Percentiles rank a stretch among this genome's conserved stretches.
Conservation (phyloP, 1,140 invertebrate species). For the Tribolium madens region DNA sequence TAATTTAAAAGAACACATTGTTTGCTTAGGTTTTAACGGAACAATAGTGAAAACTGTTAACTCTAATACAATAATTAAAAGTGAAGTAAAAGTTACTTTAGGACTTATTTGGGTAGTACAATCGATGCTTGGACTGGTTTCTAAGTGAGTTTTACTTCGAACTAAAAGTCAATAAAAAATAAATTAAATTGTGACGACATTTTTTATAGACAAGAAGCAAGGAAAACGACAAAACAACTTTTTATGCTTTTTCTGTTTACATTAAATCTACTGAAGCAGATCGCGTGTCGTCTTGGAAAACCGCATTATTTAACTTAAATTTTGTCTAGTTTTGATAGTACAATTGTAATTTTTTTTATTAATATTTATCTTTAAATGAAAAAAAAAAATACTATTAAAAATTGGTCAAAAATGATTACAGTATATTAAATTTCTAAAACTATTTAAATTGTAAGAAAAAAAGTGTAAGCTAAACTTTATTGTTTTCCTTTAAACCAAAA, state of each 20-base stretch:
- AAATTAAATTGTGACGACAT: background rate
- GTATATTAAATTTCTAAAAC: too few species aligned
- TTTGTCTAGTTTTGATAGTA: background rate
- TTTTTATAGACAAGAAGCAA: background rate
- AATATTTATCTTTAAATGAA: too few species aligned
- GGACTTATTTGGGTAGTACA: conserved; percentile 9
- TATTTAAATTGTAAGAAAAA: too few species aligned
- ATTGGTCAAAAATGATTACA: too few species aligned
- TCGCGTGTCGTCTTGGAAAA: background rate
- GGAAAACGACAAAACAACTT: background rate
- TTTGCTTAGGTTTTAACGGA: conserved; percentile 1
- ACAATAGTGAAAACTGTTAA: conserved; percentile 29
- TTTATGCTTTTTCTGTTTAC: background rate
- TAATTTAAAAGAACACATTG: background rate
- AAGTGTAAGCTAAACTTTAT: too few species aligned
- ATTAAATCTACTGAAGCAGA: background rate
- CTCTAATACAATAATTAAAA: conserved; percentile 33
- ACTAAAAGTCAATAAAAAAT: too few species aligned
- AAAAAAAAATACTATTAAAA: too few species aligned
- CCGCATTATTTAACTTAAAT: background rate
- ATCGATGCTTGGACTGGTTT: background rate
- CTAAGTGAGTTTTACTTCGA: conserved; percentile 1
- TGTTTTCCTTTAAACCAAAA: too few species aligned
- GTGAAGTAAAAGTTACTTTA: conserved; percentile 25
- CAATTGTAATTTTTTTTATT: too few species aligned